These are phyloP conservation scores for Pinctada fucata DNA, from an alignment of 2,888 invertebrate genomes.

Conservation along the genomic window DNA sequence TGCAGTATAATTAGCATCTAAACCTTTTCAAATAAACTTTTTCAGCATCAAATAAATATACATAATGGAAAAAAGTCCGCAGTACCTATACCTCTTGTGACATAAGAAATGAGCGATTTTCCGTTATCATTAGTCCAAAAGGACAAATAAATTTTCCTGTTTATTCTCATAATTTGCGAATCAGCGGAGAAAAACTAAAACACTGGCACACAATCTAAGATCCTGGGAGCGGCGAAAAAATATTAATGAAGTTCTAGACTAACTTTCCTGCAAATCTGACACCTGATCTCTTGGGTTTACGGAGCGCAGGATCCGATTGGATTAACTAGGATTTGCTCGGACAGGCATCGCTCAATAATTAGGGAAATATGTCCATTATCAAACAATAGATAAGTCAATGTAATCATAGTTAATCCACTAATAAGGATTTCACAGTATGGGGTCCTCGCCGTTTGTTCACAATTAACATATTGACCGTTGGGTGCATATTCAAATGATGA, in stretches of 20 bases:
- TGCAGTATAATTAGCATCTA: too few relatives aligned
- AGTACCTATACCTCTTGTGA: too few relatives aligned
- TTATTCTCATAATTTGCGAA: not conserved
- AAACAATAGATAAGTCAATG: not conserved
- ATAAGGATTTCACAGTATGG: not conserved
- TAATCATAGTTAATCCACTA: not conserved
- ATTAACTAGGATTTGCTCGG: not conserved
- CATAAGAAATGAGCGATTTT: too few relatives aligned
- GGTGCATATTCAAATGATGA: too few relatives aligned
- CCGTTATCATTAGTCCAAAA: not conserved
- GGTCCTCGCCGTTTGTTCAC: not conserved
- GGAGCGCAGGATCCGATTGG: not conserved
- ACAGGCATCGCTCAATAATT: not conserved
- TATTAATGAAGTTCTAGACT: too few relatives aligned
- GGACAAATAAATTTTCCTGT: not conserved
- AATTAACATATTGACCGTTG: too few relatives aligned
- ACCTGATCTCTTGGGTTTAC: too few relatives aligned
- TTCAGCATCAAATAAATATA: too few relatives aligned
- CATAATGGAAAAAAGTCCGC: too few relatives aligned
- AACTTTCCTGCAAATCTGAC: too few relatives aligned
- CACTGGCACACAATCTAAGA: not conserved
- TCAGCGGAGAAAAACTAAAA: not conserved
- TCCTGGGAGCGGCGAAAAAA: too few relatives aligned
- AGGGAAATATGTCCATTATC: not conserved
- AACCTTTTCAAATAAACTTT: too few relatives aligned